A percentile compares a stretch with the other conserved stretches of the same genome.
phyloP scores from a whole-genome alignment of 2,888 invertebrate species.

The Trichopoda pennipes region DNA sequence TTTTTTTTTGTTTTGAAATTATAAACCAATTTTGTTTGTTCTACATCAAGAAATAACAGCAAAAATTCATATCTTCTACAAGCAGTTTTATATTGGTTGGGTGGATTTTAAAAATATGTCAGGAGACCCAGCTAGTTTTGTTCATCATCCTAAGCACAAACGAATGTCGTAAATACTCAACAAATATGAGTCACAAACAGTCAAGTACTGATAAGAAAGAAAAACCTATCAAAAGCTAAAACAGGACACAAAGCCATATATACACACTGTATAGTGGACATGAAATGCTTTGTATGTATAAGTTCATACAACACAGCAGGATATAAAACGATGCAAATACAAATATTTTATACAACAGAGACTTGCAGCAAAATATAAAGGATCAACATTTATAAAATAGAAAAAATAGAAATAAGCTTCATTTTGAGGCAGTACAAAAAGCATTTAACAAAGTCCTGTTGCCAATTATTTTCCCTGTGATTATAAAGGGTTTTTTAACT shows the following conservation, averaged over 20 bases:
- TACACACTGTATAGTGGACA: conserved; percentile 10
- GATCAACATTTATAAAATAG: conserved; percentile 18
- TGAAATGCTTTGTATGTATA: background rate
- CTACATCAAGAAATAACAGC: conserved; percentile 24
- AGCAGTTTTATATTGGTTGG: conserved; percentile 48
- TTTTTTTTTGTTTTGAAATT: conserved; percentile 14
- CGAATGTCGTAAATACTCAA: conserved; percentile 67
- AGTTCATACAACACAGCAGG: conserved; percentile 61
- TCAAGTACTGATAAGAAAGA: conserved; percentile 69
- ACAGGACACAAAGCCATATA: conserved; percentile 42
- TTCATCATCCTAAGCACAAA: conserved; percentile 50
- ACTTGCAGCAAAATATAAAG: conserved; percentile 35
- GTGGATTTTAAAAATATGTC: conserved; percentile 57
- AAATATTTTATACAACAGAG: conserved; percentile 50
- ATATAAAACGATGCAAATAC: conserved; percentile 48
- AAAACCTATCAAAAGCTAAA: conserved; percentile 68
- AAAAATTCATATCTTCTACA: conserved; percentile 54
- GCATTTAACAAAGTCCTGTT: background rate
- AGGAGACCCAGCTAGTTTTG: conserved; percentile 44
- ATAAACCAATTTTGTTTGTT: conserved; percentile 28
- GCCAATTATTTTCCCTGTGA: no score
- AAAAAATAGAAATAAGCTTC: conserved; percentile 3
- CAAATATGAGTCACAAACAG: conserved; percentile 68
- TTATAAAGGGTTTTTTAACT: no score
- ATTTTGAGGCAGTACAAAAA: background rate